These are phyloP conservation scores for Penelope pileata DNA, from an alignment of 2,113 vertebrate genomes.

Conservation along the genomic window DNA sequence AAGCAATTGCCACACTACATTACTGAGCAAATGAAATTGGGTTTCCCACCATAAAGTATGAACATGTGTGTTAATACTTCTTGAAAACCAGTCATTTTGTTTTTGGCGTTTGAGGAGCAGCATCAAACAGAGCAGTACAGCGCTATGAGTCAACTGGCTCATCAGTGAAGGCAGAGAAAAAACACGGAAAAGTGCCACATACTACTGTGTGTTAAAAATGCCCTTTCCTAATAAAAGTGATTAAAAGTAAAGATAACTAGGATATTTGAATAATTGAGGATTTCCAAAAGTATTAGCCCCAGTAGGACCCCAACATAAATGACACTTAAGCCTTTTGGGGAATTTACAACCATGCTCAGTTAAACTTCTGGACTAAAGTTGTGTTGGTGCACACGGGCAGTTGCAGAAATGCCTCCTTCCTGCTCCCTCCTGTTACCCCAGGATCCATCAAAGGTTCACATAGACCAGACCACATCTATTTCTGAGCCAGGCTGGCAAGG, in stretches of 20 bases:
- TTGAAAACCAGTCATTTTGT: neutral
- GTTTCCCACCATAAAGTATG: neutral
- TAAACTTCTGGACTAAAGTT: neutral
- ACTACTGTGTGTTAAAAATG: neutral
- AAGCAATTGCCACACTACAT: neutral
- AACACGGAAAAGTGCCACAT: neutral
- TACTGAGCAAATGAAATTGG: neutral
- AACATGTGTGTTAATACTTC: neutral
- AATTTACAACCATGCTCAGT: neutral
- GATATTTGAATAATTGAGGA: neutral
- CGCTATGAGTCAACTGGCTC: neutral
- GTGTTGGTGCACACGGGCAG: fast-evolving
- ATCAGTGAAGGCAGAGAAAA: neutral
- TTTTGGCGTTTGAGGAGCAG: neutral
- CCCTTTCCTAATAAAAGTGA: neutral
- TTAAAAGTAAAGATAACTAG: neutral
- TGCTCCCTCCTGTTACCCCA: neutral
- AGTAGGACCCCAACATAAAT: neutral
- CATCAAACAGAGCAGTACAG: neutral
- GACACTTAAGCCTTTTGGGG: neutral
- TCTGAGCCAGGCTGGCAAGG: neutral
- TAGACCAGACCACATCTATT: neutral
- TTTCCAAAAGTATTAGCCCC: neutral
- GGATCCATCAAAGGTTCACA: neutral
- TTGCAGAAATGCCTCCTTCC: neutral